A percentile compares a stretch with the other conserved stretches of the same genome.
These are phyloP conservation scores for Knipowitschia caucasica DNA, from an alignment of 2,797 vertebrate genomes.

Conservation along the genomic window DNA sequence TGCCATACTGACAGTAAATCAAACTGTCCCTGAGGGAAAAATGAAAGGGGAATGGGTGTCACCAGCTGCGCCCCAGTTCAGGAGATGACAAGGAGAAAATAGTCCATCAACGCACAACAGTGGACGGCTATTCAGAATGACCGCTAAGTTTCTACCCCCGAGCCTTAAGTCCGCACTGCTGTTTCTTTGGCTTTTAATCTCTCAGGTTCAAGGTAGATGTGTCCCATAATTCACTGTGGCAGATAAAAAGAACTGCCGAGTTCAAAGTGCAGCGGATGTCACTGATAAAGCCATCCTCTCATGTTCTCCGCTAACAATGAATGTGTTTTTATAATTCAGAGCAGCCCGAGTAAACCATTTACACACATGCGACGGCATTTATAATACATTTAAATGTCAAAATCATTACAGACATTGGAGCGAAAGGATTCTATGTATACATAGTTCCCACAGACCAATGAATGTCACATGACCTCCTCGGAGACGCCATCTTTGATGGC, in stretches of 20 bases:
- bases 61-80: conserved; percentile 61
- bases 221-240: conserved; percentile 1
- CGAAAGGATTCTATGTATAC: no score
- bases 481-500: no score
- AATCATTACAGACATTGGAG: no score
- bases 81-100: conserved; percentile 75
- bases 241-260: background rate
- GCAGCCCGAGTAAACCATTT: background rate
- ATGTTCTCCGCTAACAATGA: background rate
- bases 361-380: background rate
- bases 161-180: conserved; percentile 26
- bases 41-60: conserved; percentile 56
- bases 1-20: conserved; percentile 64
- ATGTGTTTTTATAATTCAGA: background rate
- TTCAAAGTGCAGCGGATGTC: background rate
- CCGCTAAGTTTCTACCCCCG: conserved; percentile 29
- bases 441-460: no score
- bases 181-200: conserved; percentile 24
- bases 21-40: conserved; percentile 61
- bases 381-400: no score
- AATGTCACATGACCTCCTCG: no score
- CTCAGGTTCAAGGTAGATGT: conserved; percentile 4
- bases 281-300: background rate
- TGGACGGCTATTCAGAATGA: conserved; percentile 37
- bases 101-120: conserved; percentile 52